Evolutionary conservation across 1,140 invertebrate genomes (phyloP).

Genomic region (Drosophila funebris): DNA sequence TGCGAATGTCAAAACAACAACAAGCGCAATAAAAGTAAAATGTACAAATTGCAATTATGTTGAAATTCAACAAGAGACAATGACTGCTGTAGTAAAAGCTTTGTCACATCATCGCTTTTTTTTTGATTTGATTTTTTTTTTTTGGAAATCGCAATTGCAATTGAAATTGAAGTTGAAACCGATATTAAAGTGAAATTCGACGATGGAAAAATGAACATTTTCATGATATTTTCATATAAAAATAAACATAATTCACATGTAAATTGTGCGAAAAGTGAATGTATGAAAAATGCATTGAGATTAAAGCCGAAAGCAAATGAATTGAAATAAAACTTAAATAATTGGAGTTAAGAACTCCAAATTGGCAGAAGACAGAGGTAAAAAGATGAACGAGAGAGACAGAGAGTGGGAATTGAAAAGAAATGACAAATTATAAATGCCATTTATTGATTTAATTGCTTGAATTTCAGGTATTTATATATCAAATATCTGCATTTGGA

Average conservation of each 20-base stretch:
- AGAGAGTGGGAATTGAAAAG: neutral
- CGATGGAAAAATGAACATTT: neutral
- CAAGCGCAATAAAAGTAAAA: conserved; percentile 11
- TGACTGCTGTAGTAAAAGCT: conserved; percentile 14
- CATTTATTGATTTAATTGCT: neutral
- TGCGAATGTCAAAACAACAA: conserved; percentile 41
- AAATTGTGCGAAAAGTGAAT: conserved; percentile 6
- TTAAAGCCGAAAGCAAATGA: neutral
- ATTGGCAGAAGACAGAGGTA: neutral
- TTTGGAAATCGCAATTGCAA: conserved; percentile 21
- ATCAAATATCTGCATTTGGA: neutral
- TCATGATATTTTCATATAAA: neutral
- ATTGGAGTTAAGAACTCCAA: neutral
- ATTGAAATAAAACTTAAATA: neutral
- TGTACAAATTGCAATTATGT: conserved; percentile 54
- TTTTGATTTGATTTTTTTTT: neutral
- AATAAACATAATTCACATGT: conserved; percentile 2
- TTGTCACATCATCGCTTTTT: conserved; percentile 26
- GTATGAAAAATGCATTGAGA: conserved; percentile 2
- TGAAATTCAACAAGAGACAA: conserved; percentile 25
- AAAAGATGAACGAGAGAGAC: no score
- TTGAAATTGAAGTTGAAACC: conserved; percentile 1
- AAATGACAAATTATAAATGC: neutral
- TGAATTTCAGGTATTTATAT: neutral
- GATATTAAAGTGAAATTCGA: conserved; percentile 4